phyloP scores from a whole-genome alignment of 1,140 invertebrate species.

The Manduca sexta region DNA sequence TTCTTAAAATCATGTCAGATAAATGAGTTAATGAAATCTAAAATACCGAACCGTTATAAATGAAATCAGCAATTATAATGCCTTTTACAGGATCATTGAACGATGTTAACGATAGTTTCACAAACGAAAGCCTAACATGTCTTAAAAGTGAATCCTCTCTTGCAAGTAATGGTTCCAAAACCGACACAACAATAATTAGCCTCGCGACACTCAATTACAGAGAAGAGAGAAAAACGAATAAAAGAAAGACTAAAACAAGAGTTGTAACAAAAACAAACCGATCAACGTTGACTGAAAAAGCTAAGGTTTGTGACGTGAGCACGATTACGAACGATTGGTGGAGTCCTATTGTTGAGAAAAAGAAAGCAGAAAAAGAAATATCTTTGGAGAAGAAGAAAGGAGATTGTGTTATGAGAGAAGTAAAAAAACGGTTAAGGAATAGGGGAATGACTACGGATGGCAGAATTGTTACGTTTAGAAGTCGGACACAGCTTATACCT shows the following conservation, averaged over 20 bases:
- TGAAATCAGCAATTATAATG: too few relatives aligned
- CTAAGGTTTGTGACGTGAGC: slow-evolving; percentile 23
- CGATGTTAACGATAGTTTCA: neutral
- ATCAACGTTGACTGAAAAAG: slow-evolving; percentile 20
- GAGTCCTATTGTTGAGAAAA: slow-evolving; percentile 40
- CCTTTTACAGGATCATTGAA: neutral
- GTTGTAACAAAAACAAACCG: slow-evolving; percentile 25
- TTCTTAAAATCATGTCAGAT: too few relatives aligned
- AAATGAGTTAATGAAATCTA: too few relatives aligned
- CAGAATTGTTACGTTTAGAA: slow-evolving; percentile 24
- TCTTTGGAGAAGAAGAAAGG: slow-evolving; percentile 5
- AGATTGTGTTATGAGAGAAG: neutral
- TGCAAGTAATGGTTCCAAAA: slow-evolving; percentile 18
- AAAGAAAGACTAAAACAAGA: slow-evolving; percentile 44
- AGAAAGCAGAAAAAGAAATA: slow-evolving; percentile 4
- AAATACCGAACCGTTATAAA: too few relatives aligned
- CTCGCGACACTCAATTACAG: slow-evolving; percentile 13
- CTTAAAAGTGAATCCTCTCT: neutral
- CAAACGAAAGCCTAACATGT: neutral
- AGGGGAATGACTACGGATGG: slow-evolving; percentile 7
- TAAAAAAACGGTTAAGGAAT: neutral
- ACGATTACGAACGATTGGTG: slow-evolving; percentile 41
- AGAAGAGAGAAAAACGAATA: slow-evolving; percentile 1
- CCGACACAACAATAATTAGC: slow-evolving; percentile 25
- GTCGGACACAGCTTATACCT: slow-evolving; percentile 21